A percentile compares a stretch with the other conserved stretches of the same genome.
These are phyloP conservation scores for Nysson spinosus DNA, from an alignment of 2,888 invertebrate genomes.

Conservation along the genomic window DNA sequence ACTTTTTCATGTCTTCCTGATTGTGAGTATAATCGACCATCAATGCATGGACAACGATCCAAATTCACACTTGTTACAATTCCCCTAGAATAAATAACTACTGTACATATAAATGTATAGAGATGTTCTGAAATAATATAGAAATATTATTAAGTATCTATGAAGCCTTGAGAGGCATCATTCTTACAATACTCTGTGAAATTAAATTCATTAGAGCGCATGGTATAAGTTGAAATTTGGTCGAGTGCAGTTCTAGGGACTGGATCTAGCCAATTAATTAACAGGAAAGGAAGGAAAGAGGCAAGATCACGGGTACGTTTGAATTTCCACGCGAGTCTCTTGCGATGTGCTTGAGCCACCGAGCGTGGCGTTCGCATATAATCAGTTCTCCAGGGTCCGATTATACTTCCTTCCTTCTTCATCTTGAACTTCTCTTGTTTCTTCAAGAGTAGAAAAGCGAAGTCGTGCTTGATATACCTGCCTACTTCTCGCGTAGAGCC, in stretches of 20 bases:
- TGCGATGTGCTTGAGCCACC: slow-evolving; percentile 61
- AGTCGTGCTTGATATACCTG: slow-evolving; percentile 3
- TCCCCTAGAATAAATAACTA: too few relatives aligned
- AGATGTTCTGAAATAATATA: too few relatives aligned
- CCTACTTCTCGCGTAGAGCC: slow-evolving; percentile 42
- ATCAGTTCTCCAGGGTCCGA: slow-evolving; percentile 58
- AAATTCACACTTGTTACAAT: too few relatives aligned
- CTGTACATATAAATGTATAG: too few relatives aligned
- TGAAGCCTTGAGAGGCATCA: too few relatives aligned
- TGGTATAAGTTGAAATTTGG: slow-evolving; percentile 50
- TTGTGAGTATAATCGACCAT: too few relatives aligned
- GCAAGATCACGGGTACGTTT: slow-evolving; percentile 56
- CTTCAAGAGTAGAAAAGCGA: slow-evolving; percentile 5
- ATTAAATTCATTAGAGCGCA: slow-evolving; percentile 32
- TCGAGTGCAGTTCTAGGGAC: slow-evolving; percentile 30
- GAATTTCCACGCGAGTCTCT: slow-evolving; percentile 57
- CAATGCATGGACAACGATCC: too few relatives aligned
- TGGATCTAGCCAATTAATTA: slow-evolving; percentile 55
- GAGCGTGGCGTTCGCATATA: slow-evolving; percentile 63
- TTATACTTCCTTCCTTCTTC: slow-evolving; percentile 48
- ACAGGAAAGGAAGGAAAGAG: slow-evolving; percentile 54
- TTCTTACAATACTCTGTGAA: not conserved
- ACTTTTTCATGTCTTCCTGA: too few relatives aligned
- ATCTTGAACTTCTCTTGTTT: not conserved
- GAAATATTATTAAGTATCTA: too few relatives aligned